Percentiles rank a stretch among this genome's conserved stretches.
phyloP scores from a whole-genome alignment of 2,888 invertebrate genomes.

The Aporophyla nigra region DNA sequence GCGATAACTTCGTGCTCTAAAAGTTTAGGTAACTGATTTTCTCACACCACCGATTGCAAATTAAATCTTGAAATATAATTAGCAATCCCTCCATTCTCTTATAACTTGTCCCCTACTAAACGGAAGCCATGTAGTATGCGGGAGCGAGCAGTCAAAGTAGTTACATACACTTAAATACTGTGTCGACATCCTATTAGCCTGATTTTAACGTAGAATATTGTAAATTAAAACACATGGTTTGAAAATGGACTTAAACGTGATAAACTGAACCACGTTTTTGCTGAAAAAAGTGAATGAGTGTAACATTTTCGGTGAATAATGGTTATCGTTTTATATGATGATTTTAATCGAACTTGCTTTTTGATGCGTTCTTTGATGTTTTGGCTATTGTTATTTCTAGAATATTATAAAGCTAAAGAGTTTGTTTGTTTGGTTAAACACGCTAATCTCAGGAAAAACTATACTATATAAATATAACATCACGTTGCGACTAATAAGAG shows the following conservation, averaged over 20 bases:
- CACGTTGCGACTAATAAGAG: too few species aligned
- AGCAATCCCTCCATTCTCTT: not conserved
- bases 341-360: not conserved
- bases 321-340: not conserved
- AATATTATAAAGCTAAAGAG: too few species aligned
- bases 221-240: slow-evolving; percentile 48
- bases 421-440: too few species aligned
- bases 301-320: slow-evolving; percentile 5
- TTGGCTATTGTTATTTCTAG: not conserved
- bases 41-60: not conserved
- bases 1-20: too few species aligned
- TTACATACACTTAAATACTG: slow-evolving; percentile 56
- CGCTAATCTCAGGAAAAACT: too few species aligned
- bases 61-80: not conserved
- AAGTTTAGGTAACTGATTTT: not conserved
- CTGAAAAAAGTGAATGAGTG: slow-evolving; percentile 8
- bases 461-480: too few species aligned
- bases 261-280: slow-evolving; percentile 15
- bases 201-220: slow-evolving; percentile 55
- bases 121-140: slow-evolving; percentile 31
- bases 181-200: slow-evolving; percentile 49
- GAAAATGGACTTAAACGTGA: slow-evolving; percentile 25
- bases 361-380: not conserved
- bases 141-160: slow-evolving; percentile 44
- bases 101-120: slow-evolving; percentile 20